Conservation (phyloP, 2,797 vertebrate genomes). For the Brachyrhaphis roseni region DNA sequence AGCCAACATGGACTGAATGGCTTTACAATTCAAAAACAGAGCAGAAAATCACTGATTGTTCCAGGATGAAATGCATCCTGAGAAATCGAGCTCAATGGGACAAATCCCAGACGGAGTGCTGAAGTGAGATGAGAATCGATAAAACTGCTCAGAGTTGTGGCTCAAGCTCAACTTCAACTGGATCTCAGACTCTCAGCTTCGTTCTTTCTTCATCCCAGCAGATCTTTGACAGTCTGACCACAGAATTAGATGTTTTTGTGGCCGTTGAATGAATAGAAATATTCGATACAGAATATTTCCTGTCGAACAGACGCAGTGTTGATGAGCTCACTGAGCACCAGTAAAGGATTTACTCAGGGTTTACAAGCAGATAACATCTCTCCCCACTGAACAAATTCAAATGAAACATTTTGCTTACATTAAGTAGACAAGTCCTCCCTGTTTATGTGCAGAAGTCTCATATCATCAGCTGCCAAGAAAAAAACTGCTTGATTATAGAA, state of each 20-base stretch:
- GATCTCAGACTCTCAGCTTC: not conserved
- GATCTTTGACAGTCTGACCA: not conserved
- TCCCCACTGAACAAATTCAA: not conserved
- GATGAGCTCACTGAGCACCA: not conserved
- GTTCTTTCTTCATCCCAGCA: not conserved
- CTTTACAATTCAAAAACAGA: too few species aligned
- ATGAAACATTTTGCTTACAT: not conserved
- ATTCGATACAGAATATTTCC: not conserved
- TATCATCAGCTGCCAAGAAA: not conserved
- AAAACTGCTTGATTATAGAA: not conserved
- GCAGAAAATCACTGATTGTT: too few species aligned
- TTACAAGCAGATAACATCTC: not conserved
- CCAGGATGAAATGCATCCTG: too few species aligned
- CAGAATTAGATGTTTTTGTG: not conserved
- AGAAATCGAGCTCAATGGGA: too few species aligned
- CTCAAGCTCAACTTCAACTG: not conserved
- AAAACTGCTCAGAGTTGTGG: not conserved
- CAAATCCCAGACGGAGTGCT: too few species aligned
- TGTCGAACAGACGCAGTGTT: not conserved
- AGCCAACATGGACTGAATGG: too few species aligned
- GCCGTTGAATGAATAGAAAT: not conserved
- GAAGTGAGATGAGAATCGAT: too few species aligned
- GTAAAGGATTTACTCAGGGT: not conserved
- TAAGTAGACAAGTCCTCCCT: not conserved
- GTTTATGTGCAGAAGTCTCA: not conserved